Percentiles rank a stretch among this genome's conserved stretches.
phyloP scores from a whole-genome alignment of 2,888 invertebrate species.

The Pandemis heparana region DNA sequence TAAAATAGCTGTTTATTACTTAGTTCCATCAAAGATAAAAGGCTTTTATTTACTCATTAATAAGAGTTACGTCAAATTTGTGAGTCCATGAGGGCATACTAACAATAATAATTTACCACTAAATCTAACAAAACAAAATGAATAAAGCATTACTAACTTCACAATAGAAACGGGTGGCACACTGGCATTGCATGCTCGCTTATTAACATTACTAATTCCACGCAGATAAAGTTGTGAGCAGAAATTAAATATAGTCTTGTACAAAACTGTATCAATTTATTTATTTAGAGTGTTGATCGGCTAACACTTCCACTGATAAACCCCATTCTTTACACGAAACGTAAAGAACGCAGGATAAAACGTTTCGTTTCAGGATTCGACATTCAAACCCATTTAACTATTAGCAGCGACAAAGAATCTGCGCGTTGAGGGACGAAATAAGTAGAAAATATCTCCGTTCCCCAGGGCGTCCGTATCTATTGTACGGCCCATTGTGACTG shows the following conservation, averaged over 20 bases:
- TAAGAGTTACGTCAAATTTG: no score
- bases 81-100: no score
- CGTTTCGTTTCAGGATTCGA: slow-evolving; percentile 7
- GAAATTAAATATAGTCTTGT: no score
- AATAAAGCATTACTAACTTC: no score
- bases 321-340: neutral
- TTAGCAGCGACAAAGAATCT: slow-evolving; percentile 31
- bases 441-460: slow-evolving; percentile 35
- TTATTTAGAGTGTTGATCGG: neutral
- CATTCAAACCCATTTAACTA: slow-evolving; percentile 35
- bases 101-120: no score
- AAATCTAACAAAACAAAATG: no score
- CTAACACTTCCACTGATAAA: neutral
- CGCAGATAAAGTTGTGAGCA: no score
- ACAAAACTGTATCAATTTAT: neutral
- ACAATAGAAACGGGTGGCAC: no score
- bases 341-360: neutral
- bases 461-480: slow-evolving; percentile 20
- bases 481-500: slow-evolving; percentile 34
- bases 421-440: slow-evolving; percentile 29
- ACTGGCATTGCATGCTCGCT: no score
- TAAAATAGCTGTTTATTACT: neutral
- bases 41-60: no score
- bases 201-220: no score
- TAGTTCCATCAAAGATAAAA: no score